Evolutionary conservation across 2,888 invertebrate species (phyloP).

Genomic region (Scaptodrosophila latifasciaeformis): DNA sequence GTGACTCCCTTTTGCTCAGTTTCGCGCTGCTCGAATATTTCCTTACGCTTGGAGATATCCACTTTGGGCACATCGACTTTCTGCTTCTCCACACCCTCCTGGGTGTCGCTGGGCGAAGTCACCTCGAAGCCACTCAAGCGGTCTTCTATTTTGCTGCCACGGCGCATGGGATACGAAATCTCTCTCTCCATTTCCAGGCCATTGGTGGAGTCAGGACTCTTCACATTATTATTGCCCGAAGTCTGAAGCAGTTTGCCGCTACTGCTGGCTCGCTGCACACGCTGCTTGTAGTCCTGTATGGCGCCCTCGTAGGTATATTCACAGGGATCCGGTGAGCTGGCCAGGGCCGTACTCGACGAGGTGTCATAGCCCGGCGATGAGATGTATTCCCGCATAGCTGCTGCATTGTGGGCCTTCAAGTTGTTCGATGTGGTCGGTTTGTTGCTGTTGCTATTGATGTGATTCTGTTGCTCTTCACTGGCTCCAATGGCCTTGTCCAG

Average conservation of each 20-base stretch:
- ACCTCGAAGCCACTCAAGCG: constrained; percentile 79
- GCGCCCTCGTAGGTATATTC: constrained; percentile 92
- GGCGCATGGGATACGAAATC: constrained; percentile 72
- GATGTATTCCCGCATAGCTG: constrained; percentile 68
- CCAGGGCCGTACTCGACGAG: constrained; percentile 81
- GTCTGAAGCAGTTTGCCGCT: constrained; percentile 34
- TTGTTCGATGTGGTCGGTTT: constrained; percentile 40
- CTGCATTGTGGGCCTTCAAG: constrained; percentile 15
- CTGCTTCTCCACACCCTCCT: constrained; percentile 68
- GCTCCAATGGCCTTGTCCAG: constrained; percentile 67
- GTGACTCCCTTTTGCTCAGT: constrained; percentile 18
- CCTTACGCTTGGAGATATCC: constrained; percentile 86
- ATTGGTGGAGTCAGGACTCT: constrained; percentile 55
- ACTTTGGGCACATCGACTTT: constrained; percentile 84
- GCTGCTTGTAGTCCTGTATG: constrained; percentile 89
- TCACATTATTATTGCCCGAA: constrained; percentile 18
- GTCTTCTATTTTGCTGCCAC: constrained; percentile 79
- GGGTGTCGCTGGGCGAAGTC: constrained; percentile 71
- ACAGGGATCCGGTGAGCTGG: constrained; percentile 82
- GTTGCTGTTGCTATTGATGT: constrained; percentile 48
- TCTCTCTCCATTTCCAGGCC: constrained; percentile 48
- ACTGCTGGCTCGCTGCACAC: constrained; percentile 79
- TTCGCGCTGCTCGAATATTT: constrained; percentile 81
- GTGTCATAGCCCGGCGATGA: constrained; percentile 80
- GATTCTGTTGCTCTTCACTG: constrained; percentile 47